Conservation (phyloP, 2,888 invertebrate genomes). For the Elegia similella region DNA sequence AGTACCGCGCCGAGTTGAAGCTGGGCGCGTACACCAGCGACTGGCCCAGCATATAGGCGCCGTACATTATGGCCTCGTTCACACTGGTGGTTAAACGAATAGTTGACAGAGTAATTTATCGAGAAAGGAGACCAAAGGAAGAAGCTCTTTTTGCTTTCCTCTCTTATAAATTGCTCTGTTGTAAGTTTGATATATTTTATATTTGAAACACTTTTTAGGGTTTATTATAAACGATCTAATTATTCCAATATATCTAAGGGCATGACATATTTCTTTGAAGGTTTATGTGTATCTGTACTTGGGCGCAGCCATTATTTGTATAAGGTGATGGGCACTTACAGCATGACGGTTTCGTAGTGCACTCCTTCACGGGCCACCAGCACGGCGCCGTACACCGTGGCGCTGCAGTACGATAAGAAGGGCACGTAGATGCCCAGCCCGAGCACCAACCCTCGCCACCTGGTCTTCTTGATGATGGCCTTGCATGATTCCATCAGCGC, state of each 20-base stretch:
- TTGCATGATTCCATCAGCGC: slow-evolving; percentile 73
- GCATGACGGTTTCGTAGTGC: slow-evolving; percentile 84
- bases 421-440: slow-evolving; percentile 86
- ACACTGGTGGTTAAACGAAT: slow-evolving; percentile 67
- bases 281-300: too few relatives aligned
- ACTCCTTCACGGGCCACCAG: slow-evolving; percentile 83
- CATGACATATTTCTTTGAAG: too few relatives aligned
- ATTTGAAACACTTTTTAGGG: too few relatives aligned
- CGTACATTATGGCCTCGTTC: slow-evolving; percentile 88
- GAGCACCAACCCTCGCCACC: slow-evolving; percentile 85
- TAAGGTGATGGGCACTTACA: slow-evolving; percentile 72
- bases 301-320: background rate
- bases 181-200: too few relatives aligned
- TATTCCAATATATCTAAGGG: too few relatives aligned
- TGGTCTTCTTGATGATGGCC: slow-evolving; percentile 80
- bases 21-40: slow-evolving; percentile 89
- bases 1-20: slow-evolving; percentile 85
- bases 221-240: too few relatives aligned
- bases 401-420: slow-evolving; percentile 85
- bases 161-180: too few relatives aligned
- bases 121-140: too few relatives aligned
- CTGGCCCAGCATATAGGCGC: slow-evolving; percentile 90
- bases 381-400: slow-evolving; percentile 86
- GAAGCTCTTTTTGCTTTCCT: too few relatives aligned
- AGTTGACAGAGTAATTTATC: too few relatives aligned